These are phyloP conservation scores for Gymnopithys bicolor DNA, from an alignment of 2,797 vertebrate genomes.

Conservation along the genomic window DNA sequence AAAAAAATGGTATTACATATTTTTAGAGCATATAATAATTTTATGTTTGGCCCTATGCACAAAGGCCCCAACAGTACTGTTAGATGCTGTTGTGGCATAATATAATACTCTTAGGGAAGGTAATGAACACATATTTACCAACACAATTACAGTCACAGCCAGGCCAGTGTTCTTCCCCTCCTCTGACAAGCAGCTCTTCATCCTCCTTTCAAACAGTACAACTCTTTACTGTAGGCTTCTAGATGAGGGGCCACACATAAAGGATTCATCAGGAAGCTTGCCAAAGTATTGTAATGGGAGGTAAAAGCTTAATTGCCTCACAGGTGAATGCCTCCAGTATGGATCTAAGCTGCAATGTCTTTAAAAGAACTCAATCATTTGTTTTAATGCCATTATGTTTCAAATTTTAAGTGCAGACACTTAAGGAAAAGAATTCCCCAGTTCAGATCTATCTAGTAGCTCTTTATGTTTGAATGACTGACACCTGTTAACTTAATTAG, in stretches of 20 bases:
- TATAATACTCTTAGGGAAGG: background rate
- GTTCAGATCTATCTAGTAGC: slow-evolving; percentile 30
- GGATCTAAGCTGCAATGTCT: slow-evolving; percentile 31
- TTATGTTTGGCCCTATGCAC: background rate
- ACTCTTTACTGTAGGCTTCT: slow-evolving; percentile 7
- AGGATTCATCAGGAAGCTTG: slow-evolving; percentile 58
- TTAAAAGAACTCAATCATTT: slow-evolving; percentile 46
- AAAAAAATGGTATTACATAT: background rate
- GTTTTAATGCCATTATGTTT: slow-evolving; percentile 45
- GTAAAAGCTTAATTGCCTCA: slow-evolving; percentile 53
- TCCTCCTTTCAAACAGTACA: slow-evolving; percentile 1
- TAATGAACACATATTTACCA: background rate
- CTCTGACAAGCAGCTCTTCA: background rate
- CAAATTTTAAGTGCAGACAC: slow-evolving; percentile 44
- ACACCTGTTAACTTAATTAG: slow-evolving; percentile 67
- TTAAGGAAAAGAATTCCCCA: slow-evolving; percentile 53
- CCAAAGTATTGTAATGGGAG: slow-evolving; percentile 54
- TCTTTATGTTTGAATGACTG: slow-evolving; percentile 58
- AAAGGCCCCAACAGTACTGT: background rate
- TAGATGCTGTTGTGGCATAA: background rate
- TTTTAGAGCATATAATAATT: background rate
- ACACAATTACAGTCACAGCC: background rate
- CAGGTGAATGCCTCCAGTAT: slow-evolving; percentile 51
- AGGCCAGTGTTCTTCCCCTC: background rate
- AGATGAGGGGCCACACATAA: slow-evolving; percentile 17